phyloP scores from a whole-genome alignment of 2,797 vertebrate species.

The Paedocypris micromegethes region DNA sequence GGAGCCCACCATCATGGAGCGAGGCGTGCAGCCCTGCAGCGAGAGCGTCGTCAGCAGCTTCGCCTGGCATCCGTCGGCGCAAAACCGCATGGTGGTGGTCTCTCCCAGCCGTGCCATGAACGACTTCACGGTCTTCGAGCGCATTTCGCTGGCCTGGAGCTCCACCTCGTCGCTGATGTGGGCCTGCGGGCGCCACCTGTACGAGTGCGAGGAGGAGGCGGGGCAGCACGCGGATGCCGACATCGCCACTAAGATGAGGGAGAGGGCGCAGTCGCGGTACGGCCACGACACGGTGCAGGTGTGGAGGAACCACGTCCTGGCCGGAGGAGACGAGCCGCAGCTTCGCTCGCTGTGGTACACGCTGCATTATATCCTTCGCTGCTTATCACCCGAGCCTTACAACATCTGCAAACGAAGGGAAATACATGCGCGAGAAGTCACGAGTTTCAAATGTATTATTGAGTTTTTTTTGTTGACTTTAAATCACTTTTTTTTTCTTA shows the following conservation, averaged over 20 bases:
- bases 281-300: conserved; percentile 92
- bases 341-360: conserved; percentile 96
- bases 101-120: conserved; percentile 91
- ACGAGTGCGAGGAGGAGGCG: conserved; percentile 85
- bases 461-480: too few relatives aligned
- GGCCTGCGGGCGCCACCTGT: conserved; percentile 93
- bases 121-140: conserved; percentile 96
- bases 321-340: conserved; percentile 86
- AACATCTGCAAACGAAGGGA: background rate
- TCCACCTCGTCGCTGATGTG: conserved; percentile 93
- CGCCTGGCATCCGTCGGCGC: conserved; percentile 92
- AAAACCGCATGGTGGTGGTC: conserved; percentile 97
- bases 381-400: background rate
- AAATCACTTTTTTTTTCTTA: too few relatives aligned
- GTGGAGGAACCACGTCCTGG: conserved; percentile 91
- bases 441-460: background rate
- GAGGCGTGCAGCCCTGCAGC: conserved; percentile 85
- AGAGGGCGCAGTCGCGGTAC: conserved; percentile 88
- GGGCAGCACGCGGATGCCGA: conserved; percentile 74
- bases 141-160: conserved; percentile 95
- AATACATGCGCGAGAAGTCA: too few relatives aligned
- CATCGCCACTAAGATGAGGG: conserved; percentile 94
- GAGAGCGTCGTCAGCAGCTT: conserved; percentile 91
- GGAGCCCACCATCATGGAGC: conserved; percentile 97
- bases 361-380: conserved; percentile 94